These are phyloP conservation scores for Urocyon cinereoargenteus DNA, from an alignment of 2,797 vertebrate genomes.

Conservation along the genomic window DNA sequence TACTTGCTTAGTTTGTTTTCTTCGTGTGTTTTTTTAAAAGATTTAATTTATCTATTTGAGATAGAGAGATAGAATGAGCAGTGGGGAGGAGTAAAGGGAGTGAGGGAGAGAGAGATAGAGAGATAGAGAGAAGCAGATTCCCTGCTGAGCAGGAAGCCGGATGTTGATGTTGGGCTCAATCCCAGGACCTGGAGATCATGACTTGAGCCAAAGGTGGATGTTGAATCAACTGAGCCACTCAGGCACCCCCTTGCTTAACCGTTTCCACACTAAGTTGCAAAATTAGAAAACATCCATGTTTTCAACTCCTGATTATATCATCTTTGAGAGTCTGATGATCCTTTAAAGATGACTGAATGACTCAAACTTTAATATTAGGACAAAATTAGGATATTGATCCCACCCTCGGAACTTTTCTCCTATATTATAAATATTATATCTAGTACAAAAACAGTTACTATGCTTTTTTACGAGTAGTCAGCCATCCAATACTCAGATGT, in stretches of 20 bases:
- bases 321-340: background rate
- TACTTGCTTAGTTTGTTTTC: background rate
- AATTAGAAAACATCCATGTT: background rate
- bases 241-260: background rate
- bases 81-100: no score
- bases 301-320: background rate
- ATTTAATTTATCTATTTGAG: no score
- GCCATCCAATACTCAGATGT: background rate
- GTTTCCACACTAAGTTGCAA: background rate
- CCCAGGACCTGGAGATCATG: no score
- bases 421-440: background rate
- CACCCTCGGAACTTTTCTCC: background rate
- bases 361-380: slow-evolving; percentile 12
- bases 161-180: no score
- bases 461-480: background rate
- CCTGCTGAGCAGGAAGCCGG: no score
- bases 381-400: background rate
- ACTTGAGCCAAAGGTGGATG: no score
- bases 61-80: no score
- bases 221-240: no score
- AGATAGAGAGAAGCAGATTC: no score
- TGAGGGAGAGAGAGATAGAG: no score
- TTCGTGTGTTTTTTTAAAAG: no score
- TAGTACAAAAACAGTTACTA: background rate
- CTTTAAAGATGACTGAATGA: background rate